These are phyloP conservation scores for Danionella dracula DNA, from an alignment of 2,797 vertebrate genomes.

Conservation along the genomic window DNA sequence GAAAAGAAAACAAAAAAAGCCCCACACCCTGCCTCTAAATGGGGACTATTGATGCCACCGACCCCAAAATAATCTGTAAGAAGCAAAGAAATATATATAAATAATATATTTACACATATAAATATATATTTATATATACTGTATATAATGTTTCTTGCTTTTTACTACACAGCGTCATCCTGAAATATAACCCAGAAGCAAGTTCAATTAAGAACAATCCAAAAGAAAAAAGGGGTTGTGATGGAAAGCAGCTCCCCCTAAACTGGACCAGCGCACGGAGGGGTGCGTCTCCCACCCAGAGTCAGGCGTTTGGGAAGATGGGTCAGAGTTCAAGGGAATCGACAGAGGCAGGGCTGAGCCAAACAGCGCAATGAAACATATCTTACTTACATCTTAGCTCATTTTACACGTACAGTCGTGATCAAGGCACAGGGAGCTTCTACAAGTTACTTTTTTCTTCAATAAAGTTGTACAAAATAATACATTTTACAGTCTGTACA, in stretches of 20 bases:
- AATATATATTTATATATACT: slow-evolving; percentile 57
- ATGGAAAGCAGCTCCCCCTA: slow-evolving; percentile 72
- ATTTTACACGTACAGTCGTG: slow-evolving; percentile 80
- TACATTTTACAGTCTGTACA: slow-evolving; percentile 88
- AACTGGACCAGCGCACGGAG: background rate
- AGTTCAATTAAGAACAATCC: slow-evolving; percentile 57
- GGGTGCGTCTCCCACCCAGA: slow-evolving; percentile 21
- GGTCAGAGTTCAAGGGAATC: slow-evolving; percentile 57
- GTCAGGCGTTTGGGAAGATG: slow-evolving; percentile 27
- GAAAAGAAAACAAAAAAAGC: slow-evolving; percentile 44
- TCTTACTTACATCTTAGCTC: slow-evolving; percentile 79
- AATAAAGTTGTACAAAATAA: slow-evolving; percentile 88
- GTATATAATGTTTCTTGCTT: slow-evolving; percentile 66
- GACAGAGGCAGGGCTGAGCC: slow-evolving; percentile 75
- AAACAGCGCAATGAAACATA: slow-evolving; percentile 81
- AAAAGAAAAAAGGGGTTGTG: slow-evolving; percentile 61
- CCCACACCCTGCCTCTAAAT: slow-evolving; percentile 44
- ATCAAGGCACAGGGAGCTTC: slow-evolving; percentile 84
- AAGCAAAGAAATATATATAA: slow-evolving; percentile 77
- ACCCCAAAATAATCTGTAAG: slow-evolving; percentile 60
- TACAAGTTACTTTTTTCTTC: slow-evolving; percentile 75
- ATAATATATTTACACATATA: slow-evolving; percentile 62
- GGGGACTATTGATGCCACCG: slow-evolving; percentile 63
- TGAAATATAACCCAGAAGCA: slow-evolving; percentile 70
- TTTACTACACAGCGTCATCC: slow-evolving; percentile 75